Conservation (phyloP, 2,888 invertebrate species). For the Andrena flavipes region DNA sequence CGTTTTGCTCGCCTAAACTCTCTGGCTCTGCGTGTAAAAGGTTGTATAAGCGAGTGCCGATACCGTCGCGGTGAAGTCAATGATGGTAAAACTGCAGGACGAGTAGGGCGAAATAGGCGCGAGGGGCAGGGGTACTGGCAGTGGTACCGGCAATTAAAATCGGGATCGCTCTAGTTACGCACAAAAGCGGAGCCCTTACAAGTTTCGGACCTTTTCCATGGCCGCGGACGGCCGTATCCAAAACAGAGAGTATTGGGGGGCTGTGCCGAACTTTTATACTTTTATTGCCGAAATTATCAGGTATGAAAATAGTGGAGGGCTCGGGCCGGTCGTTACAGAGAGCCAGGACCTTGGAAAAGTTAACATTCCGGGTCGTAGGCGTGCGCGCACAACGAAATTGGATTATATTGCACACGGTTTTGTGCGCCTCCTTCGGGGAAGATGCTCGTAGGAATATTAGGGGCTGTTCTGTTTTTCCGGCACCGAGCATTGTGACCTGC, state of each 20-base stretch:
- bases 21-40: background rate
- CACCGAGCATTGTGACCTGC: conserved; percentile 17
- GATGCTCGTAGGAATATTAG: background rate
- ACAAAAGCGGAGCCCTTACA: conserved; percentile 61
- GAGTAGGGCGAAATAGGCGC: background rate
- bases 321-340: background rate
- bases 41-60: background rate
- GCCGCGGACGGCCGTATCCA: background rate
- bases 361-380: background rate
- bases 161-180: conserved; percentile 73
- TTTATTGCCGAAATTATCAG: conserved; percentile 76
- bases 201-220: conserved; percentile 17
- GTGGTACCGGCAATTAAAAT: conserved; percentile 62
- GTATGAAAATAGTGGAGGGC: conserved; percentile 64
- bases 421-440: background rate
- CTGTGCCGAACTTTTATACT: conserved; percentile 68
- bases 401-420: background rate
- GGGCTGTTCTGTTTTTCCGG: background rate
- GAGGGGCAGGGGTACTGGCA: background rate
- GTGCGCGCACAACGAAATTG: background rate
- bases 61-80: background rate
- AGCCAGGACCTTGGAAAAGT: background rate
- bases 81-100: conserved; percentile 13
- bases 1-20: conserved; percentile 34
- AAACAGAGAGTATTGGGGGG: conserved; percentile 39